phyloP scores from a whole-genome alignment of 2,113 vertebrate species.

The Chaenocephalus aceratus region DNA sequence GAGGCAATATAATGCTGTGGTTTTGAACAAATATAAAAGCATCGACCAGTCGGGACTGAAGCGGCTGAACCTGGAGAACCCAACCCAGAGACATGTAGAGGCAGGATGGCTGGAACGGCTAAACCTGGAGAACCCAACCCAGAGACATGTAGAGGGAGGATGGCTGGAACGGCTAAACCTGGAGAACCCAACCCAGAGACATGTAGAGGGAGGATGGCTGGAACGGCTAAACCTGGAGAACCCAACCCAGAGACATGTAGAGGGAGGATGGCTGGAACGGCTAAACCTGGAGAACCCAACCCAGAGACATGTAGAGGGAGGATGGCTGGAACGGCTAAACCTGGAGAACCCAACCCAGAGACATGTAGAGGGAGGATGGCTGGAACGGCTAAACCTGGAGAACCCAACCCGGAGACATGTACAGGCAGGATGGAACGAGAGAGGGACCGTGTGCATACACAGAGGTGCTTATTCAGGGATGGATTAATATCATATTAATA shows the following conservation, averaged over 20 bases:
- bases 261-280: neutral
- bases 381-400: neutral
- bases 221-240: neutral
- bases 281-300: neutral
- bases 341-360: no score
- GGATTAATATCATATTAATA: conserved; percentile 30
- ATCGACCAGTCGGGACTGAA: neutral
- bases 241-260: neutral
- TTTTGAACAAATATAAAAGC: no score
- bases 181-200: neutral
- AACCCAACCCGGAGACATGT: neutral
- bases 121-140: no score
- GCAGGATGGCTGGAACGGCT: no score
- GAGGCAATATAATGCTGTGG: no score
- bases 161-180: neutral
- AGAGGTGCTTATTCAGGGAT: conserved; percentile 11
- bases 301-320: neutral
- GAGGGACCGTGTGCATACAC: neutral
- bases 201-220: neutral
- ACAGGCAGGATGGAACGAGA: neutral
- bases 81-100: neutral
- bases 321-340: no score
- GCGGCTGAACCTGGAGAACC: neutral
- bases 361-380: no score
- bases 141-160: no score